Evolutionary conservation across 2,888 invertebrate genomes (phyloP), one percentile per base, ranked within the genome.

Genomic region (Mythimna loreyi): DNA sequence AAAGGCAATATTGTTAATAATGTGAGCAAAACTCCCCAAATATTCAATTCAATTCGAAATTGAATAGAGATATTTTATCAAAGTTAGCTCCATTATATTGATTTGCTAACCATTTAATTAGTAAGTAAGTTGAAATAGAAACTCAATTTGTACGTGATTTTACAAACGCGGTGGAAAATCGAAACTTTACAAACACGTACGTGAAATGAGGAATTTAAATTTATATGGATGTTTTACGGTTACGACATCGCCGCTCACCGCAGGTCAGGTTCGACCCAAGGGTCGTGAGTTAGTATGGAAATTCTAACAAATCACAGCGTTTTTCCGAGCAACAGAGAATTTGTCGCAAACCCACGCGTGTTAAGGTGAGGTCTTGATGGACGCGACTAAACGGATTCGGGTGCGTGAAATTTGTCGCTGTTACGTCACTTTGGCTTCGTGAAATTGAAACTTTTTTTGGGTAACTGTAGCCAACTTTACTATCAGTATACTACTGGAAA

Each of bases 271-370:
- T 71, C 52, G 30, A 45, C 65, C 68, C 64, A n/a, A 71, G 56
- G 73, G 67, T 75, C 75, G 64, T 75, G 78, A 79, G 78, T 80
- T 70, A 78, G 75, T 78, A 81, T 79, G 80, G 78, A 79, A 82
- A 85, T 81, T 77, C 56, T 78, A 84, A 86, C 80, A 85, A 83
- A 86, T 86, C 81, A 80, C 81, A 65, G 65, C 59, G 55, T 85
- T 83, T 78, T 75, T 75, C 72, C 64, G 57, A 62, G 77, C 67
- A 79, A 82, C 76, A 76, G 64, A 75, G 64, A 70, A 78, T 82
- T 83, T 82, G 82, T 82, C 79, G 65, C 45, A 33, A 67, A 57
- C 78, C 69, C 65, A 73, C 70, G 68, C 62, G 55, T 30, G 65
- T 69, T 76, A 73, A 75, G 72, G 84, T 81, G 47, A 62, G 68